Evolutionary conservation across 2,888 invertebrate species (phyloP), one percentile per base, ranked within the genome.

Genomic region (Lycophotia porphyrea): DNA sequence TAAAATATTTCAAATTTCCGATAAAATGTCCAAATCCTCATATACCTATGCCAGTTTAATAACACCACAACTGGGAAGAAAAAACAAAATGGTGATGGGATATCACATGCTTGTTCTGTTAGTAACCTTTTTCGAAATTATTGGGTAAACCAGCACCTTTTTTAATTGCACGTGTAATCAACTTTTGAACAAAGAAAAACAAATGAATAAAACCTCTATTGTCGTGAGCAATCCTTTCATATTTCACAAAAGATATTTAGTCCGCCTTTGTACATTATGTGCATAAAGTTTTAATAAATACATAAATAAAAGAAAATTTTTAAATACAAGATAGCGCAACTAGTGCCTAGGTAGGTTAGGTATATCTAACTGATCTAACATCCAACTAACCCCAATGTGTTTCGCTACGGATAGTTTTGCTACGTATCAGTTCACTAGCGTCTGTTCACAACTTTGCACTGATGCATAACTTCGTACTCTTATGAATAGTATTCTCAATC

Each of bases 371-470:
- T 34, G 49, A 55, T 63, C 34, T 55, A 75, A 81, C 58, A 42
- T 47, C 39, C 21, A 70, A 63, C 70, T 71, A 81, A 81, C 63
- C 64, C n/a, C 31, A 63, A 49, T 76, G 66, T 60, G 68, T 69
- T 69, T n/a, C 52, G 8, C 71, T 66, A 21, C 58, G 71, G 55
- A 81, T 76, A 80, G 81, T 80, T 80, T 75, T 42, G 24, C 64
- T 58, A 61, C 52, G 60, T 24, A 55, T 3, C 52, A 63, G 75
- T 66, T 70, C 39, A 42, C 31, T n/a, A 18, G 34, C 27, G 31
- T 81, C 73, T 74, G 65, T 55, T 81, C 27, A 52, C 34, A 71
- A 81, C 67, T 66, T 39, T 68, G 42, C 31, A 15, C 47, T 31
- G 13, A 7, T 71, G 36, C 60, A 66, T 66, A 80, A 80, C 60